Evolutionary conservation across 2,888 invertebrate species (phyloP), one percentile per base, ranked within the genome.

Genomic region (Caenorhabditis japonica): DNA sequence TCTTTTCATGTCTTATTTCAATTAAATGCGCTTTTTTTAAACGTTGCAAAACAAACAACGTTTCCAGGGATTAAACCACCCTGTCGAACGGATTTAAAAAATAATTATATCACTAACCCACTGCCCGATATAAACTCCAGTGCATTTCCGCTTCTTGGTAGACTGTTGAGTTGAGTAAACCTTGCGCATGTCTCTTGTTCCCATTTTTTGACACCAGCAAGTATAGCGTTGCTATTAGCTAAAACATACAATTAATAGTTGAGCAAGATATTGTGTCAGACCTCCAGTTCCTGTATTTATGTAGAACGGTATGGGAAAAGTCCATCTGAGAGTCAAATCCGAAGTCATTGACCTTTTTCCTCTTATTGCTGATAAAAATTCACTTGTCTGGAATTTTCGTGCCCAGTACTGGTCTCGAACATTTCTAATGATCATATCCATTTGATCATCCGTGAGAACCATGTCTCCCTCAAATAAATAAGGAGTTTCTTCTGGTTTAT

Each of bases 381-480:
- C 53, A 21, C 43, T 30, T 1, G 39, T 13, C 19, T 41, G 15
- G 8, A 55, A 70, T 30, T 75, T 72, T n/a, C 66, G 66, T 30
- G 74, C 77, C 75, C 79, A 77, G 27, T 79, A 64, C 39, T 76
- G 73, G 56, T 77, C 76, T 17, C 64, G 62, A 10, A 62, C 74
- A 43, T 76, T 78, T 56, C 74, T 71, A 25, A 72, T 64, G 8
- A 83, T 58, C 12, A 61, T 60, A 25, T 80, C 74, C 77, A 84
- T 74, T 49, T 85, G 84, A 19, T 79, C 77, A 43, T 76, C 70
- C 1, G 80, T 84, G 34, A 85, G 58, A 36, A 85, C 73, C 64
- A 85, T 83, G 56, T 85, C 85, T 60, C 85, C 85, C 71, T 85
- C 84, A 58, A 85, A 85, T n/a, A 85, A 76, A 41, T 81, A 82